Conservation (phyloP, 2,888 invertebrate genomes). For the Entomobrya proxima region DNA sequence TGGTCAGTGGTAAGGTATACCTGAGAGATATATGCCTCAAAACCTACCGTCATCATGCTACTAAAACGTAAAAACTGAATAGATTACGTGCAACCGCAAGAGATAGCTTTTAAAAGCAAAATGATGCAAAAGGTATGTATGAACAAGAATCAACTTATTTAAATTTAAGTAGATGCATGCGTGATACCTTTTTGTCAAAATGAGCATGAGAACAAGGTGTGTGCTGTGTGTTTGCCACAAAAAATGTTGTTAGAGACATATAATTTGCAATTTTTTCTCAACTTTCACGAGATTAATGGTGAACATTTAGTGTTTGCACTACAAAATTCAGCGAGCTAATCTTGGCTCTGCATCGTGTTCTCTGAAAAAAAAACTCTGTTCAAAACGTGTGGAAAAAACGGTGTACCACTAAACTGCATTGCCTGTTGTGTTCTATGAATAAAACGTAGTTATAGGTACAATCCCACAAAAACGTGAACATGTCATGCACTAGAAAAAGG, state of each 20-base stretch:
- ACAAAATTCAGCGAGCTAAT: neutral
- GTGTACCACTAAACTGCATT: neutral
- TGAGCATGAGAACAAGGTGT: neutral
- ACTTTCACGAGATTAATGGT: neutral
- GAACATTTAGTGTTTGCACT: neutral
- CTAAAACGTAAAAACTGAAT: too few relatives aligned
- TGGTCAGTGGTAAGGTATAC: too few relatives aligned
- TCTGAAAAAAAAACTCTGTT: neutral
- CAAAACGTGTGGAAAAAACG: neutral
- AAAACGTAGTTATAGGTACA: neutral
- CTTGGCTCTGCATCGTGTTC: neutral
- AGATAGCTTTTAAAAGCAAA: too few relatives aligned
- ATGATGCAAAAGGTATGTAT: too few relatives aligned
- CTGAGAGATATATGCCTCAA: too few relatives aligned
- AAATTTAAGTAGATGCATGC: neutral
- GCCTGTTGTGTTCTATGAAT: neutral
- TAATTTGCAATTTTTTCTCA: slow-evolving; percentile 60
- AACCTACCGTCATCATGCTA: too few relatives aligned
- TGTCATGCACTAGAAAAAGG: slow-evolving; percentile 3
- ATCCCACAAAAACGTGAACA: neutral
- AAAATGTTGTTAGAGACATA: slow-evolving; percentile 38
- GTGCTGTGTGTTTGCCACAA: slow-evolving; percentile 8
- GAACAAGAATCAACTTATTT: too few relatives aligned
- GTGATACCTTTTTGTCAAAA: neutral
- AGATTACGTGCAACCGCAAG: too few relatives aligned